Conservation (phyloP, 2,888 invertebrate species). For the Ditula angustiorana region DNA sequence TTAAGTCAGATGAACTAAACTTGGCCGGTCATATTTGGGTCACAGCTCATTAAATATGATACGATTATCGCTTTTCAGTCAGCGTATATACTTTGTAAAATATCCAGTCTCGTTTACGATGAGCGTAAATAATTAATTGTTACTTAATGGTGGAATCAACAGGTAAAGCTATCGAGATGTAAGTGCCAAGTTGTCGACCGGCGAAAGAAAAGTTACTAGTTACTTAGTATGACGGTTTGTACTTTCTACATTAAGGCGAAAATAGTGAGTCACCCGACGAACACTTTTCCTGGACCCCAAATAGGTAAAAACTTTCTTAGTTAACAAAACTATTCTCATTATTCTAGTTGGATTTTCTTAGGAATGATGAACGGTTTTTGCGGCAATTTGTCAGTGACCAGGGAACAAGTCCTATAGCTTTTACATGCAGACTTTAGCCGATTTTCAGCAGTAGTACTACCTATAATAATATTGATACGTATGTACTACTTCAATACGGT, state of each 20-base stretch:
- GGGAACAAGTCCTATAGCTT: not conserved
- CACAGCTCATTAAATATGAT: too few relatives aligned
- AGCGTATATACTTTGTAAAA: too few relatives aligned
- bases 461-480: too few relatives aligned
- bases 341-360: not conserved
- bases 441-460: too few relatives aligned
- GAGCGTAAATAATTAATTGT: not conserved
- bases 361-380: not conserved
- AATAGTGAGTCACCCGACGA: constrained; percentile 1
- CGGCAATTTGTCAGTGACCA: not conserved
- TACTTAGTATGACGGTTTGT: not conserved
- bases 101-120: too few relatives aligned
- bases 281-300: not conserved
- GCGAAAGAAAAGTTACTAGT: not conserved
- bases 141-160: not conserved
- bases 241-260: constrained; percentile 14
- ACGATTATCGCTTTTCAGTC: too few relatives aligned
- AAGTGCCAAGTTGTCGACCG: constrained; percentile 15
- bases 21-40: too few relatives aligned
- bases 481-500: too few relatives aligned
- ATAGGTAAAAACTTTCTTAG: constrained; percentile 23
- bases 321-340: constrained; percentile 30
- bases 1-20: too few relatives aligned
- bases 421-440: not conserved
- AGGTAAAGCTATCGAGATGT: not conserved